Evolutionary conservation across 2,797 vertebrate genomes (phyloP), one percentile per base, ranked within the genome.

Genomic region (Linurgus olivaceus): DNA sequence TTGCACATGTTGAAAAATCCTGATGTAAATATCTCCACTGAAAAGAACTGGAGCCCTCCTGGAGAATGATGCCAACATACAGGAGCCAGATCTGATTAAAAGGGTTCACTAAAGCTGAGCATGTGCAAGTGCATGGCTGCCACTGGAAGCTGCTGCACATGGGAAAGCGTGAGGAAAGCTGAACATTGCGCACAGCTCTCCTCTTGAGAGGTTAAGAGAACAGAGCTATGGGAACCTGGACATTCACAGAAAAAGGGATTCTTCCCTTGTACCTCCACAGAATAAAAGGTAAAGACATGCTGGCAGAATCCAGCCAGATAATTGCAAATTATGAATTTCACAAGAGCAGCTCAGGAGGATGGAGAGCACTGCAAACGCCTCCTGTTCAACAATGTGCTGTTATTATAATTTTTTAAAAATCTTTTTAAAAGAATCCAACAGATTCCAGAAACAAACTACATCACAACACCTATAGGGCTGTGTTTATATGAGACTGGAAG

Each of bases 311-410:
- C 65, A 87, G 67, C 4, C 72, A 65, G 59, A 31, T 15, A 42
- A 55, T 58, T 52, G 52, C 57, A 61, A 55, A 63, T 42, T 2
- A 48, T 4, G 18, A 55, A 70, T 76, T 66, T 75, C 50, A 31
- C 35, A 16, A 7, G 5, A 23, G 62, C 38, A 73, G 55, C 20
- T 25, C 2, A 6, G 54, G 50, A 78, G 63, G 74, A 71, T 9
- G 77, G 47, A 74, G 42, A 70, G 67, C 37, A 23, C 59, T 2
- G 26, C 0, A 0, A 85, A 31, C 0, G 0, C 40, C 44, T 33
- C 44, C 7, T 1, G 5, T 45, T 78, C 89, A 79, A 82, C 33
- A 9, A 8, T 7, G 10, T 17, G 14, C 62, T 73, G 33, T 33
- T 66, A 47, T 11, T 31, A 19, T 31, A 19, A 31, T 6, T n/a